phyloP scores from a whole-genome alignment of 2,113 vertebrate species.

The Brachypodius melanocephalos region DNA sequence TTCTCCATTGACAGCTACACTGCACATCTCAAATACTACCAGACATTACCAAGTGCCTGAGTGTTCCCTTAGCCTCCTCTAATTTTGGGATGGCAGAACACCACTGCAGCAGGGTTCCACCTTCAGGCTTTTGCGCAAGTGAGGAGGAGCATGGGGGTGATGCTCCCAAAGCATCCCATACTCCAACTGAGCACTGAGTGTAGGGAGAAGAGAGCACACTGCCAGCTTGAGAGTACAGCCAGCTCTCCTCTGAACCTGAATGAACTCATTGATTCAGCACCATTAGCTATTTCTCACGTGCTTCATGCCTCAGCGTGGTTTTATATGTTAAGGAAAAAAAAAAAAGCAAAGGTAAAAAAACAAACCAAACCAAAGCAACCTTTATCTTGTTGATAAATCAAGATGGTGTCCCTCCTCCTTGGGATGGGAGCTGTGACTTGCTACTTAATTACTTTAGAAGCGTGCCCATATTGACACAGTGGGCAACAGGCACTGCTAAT shows the following conservation, averaged over 20 bases:
- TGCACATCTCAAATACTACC: neutral
- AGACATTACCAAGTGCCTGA: neutral
- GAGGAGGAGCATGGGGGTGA: neutral
- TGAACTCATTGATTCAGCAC: neutral
- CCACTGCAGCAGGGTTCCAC: neutral
- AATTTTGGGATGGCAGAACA: neutral
- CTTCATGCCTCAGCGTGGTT: neutral
- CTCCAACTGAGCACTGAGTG: neutral
- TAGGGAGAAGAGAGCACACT: neutral
- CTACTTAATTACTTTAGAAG: neutral
- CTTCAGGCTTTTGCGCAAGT: neutral
- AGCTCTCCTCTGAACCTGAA: neutral
- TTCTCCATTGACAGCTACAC: neutral
- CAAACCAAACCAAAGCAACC: neutral
- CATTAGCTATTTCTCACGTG: fast-evolving
- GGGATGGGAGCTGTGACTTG: neutral
- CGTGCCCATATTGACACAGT: neutral
- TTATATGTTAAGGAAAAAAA: neutral
- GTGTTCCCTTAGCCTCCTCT: neutral
- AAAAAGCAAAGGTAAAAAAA: neutral
- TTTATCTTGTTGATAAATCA: neutral
- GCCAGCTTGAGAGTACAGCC: neutral
- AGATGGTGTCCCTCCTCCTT: neutral
- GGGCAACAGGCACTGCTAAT: neutral
- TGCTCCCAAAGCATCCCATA: fast-evolving